phyloP scores from a whole-genome alignment of 2,797 vertebrate species.

The Enteromius unitaeniatus region DNA sequence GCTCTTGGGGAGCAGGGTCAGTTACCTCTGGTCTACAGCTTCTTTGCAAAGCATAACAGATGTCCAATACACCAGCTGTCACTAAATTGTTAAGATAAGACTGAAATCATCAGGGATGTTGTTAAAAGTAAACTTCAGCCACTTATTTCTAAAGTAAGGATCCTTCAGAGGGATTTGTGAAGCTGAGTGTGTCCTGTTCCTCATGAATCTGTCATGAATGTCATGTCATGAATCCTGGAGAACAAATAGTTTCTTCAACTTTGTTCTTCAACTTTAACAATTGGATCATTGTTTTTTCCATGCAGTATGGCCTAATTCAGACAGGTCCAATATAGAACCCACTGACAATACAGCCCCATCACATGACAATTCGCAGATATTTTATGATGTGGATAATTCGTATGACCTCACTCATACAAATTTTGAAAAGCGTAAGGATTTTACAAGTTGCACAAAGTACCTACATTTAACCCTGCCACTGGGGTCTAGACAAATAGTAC shows the following conservation, averaged over 20 bases:
- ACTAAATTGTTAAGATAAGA: background rate
- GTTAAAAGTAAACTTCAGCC: conserved; percentile 7
- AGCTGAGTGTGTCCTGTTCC: background rate
- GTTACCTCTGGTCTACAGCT: background rate
- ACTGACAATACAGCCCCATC: too few species aligned
- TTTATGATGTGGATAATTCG: too few species aligned
- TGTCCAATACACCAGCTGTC: background rate
- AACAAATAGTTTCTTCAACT: background rate
- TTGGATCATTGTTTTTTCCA: background rate
- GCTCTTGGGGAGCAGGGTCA: background rate
- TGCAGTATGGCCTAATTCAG: background rate
- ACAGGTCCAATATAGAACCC: background rate
- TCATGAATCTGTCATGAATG: background rate
- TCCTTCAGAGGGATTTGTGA: background rate
- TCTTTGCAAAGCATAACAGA: background rate
- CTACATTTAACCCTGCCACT: too few species aligned
- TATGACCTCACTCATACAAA: too few species aligned
- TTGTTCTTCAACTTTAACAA: background rate
- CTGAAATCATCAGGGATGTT: conserved; percentile 10
- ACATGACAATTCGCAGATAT: too few species aligned
- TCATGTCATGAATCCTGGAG: background rate
- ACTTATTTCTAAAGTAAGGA: background rate
- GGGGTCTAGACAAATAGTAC: too few species aligned
- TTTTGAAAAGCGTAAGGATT: too few species aligned
- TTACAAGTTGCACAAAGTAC: too few species aligned